Percentiles rank a stretch among this genome's conserved stretches.
Evolutionary conservation across 2,797 vertebrate genomes (phyloP).

Genomic region (Pachyuromys duprasi): DNA sequence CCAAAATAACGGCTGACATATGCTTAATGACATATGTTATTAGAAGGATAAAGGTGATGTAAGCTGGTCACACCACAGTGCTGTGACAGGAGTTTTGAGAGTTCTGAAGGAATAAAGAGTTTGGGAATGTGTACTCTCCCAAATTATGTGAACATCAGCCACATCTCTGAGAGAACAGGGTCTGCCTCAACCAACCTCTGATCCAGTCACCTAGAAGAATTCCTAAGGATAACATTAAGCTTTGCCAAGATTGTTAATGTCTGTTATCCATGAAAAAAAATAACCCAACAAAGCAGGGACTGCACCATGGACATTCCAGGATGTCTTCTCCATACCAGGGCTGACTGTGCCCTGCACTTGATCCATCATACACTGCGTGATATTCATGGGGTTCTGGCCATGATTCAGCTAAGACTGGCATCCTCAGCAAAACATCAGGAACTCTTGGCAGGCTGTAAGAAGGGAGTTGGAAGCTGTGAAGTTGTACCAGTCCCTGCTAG

Average conservation of each 20-base stretch:
- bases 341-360: constrained; percentile 94
- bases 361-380: constrained; percentile 91
- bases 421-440: constrained; percentile 94
- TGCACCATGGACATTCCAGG: constrained; percentile 91
- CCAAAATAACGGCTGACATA: background rate
- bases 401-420: constrained; percentile 92
- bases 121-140: background rate
- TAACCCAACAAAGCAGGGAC: constrained; percentile 86
- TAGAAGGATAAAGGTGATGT: background rate
- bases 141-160: background rate
- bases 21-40: background rate
- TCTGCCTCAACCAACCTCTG: background rate
- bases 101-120: background rate
- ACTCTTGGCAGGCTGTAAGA: constrained; percentile 93
- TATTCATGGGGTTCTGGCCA: constrained; percentile 88
- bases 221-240: constrained; percentile 89
- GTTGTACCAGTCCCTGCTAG: constrained; percentile 90
- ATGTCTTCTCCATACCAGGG: constrained; percentile 93
- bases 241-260: constrained; percentile 89
- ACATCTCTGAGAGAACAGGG: background rate
- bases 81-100: background rate
- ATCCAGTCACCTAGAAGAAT: background rate
- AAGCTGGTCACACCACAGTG: background rate
- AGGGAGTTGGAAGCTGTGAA: constrained; percentile 91
- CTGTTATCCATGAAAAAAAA: constrained; percentile 91